Percentiles rank a stretch among this genome's conserved stretches.
Conservation (phyloP, 2,888 invertebrate genomes). For the Sesia bembeciformis region DNA sequence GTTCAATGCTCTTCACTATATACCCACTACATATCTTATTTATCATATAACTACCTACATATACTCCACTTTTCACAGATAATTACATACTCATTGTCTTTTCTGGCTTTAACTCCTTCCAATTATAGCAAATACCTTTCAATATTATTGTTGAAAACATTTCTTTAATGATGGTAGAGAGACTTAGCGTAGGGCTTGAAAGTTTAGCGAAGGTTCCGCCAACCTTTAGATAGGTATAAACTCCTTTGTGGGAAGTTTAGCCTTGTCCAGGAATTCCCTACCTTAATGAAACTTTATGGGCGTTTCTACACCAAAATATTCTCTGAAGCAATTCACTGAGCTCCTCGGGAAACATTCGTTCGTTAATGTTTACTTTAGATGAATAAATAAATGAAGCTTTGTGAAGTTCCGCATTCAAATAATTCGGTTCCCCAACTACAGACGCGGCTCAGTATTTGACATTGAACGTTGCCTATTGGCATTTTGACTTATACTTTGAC, state of each 20-base stretch:
- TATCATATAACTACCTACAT: not conserved
- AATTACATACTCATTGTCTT: not conserved
- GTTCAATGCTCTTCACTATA: no score
- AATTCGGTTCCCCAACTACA: not conserved
- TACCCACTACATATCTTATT: no score
- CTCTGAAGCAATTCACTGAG: slow-evolving; percentile 2
- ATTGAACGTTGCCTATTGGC: not conserved
- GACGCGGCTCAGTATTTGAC: not conserved
- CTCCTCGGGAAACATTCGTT: not conserved
- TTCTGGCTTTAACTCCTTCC: not conserved
- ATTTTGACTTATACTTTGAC: no score
- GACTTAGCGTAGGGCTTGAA: not conserved
- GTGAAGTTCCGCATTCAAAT: not conserved
- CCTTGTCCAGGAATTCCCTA: slow-evolving; percentile 16
- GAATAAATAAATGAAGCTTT: slow-evolving; percentile 2
- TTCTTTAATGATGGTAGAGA: slow-evolving; percentile 13
- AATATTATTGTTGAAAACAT: slow-evolving; percentile 10
- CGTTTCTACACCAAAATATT: slow-evolving; percentile 16
- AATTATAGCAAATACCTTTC: not conserved
- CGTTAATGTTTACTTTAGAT: slow-evolving; percentile 3
- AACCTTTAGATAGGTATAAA: slow-evolving; percentile 19
- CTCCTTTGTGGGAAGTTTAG: slow-evolving; percentile 27
- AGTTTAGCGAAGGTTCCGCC: slow-evolving; percentile 7
- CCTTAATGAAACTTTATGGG: slow-evolving; percentile 22
- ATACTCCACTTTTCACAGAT: not conserved